A percentile compares a stretch with the other conserved stretches of the same genome.
phyloP scores from a whole-genome alignment of 2,113 vertebrate genomes.

The Nothobranchius kuhntae region DNA sequence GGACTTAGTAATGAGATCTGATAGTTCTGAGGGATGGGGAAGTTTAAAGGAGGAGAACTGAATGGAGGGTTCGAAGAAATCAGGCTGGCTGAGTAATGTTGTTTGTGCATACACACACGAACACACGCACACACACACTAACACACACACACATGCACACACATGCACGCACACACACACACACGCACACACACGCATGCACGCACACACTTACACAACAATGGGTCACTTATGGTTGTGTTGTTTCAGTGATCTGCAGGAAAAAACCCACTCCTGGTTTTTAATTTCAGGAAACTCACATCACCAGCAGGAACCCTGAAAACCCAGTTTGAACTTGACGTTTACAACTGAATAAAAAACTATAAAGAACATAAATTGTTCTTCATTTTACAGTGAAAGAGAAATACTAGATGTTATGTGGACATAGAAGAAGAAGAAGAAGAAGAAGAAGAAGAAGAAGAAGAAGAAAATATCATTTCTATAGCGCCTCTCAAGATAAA shows the following conservation, averaged over 20 bases:
- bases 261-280: constrained; percentile 74
- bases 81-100: too few relatives aligned
- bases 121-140: neutral
- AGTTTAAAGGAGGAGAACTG: too few relatives aligned
- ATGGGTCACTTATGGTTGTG: constrained; percentile 83
- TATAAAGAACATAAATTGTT: neutral
- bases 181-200: constrained; percentile 16
- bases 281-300: constrained; percentile 66
- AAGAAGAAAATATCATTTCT: too few relatives aligned
- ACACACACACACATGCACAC: too few relatives aligned
- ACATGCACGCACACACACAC: neutral
- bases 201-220: constrained; percentile 57
- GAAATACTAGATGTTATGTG: neutral
- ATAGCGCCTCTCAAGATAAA: too few relatives aligned
- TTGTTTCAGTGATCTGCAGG: constrained; percentile 80
- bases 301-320: constrained; percentile 7
- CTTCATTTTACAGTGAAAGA: neutral
- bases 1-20: too few relatives aligned
- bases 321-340: neutral
- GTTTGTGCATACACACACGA: neutral
- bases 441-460: too few relatives aligned
- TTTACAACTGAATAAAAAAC: too few relatives aligned
- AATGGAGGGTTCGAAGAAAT: too few relatives aligned
- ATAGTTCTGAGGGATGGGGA: too few relatives aligned
- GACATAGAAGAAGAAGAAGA: too few relatives aligned